Evolutionary conservation across 2,888 invertebrate genomes (phyloP).

Genomic region (Mylabris sibirica): DNA sequence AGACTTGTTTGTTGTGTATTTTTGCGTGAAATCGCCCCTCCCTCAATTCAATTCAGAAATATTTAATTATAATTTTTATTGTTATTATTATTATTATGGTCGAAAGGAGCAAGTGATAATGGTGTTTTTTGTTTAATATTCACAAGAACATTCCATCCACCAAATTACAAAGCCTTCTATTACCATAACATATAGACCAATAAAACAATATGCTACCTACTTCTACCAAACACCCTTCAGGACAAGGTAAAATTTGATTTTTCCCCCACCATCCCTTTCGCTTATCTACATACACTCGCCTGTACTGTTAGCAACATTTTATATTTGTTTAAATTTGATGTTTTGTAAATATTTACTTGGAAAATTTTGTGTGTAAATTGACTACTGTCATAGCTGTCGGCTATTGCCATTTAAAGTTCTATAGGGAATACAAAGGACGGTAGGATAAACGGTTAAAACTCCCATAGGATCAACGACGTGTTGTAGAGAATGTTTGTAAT

Average conservation of each 20-base stretch:
- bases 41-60: constrained; percentile 16
- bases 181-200: constrained; percentile 38
- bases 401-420: constrained; percentile 30
- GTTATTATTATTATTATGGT: background rate
- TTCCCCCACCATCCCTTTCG: background rate
- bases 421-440: constrained; percentile 21
- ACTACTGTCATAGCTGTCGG: constrained; percentile 24
- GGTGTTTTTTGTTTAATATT: constrained; percentile 30
- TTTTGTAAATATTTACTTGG: constrained; percentile 12
- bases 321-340: background rate
- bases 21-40: background rate
- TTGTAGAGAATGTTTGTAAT: constrained; percentile 20
- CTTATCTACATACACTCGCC: background rate
- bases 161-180: constrained; percentile 34
- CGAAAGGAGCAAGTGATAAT: constrained; percentile 18
- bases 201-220: constrained; percentile 40
- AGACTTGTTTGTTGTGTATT: constrained; percentile 5
- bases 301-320: background rate
- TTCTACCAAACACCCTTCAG: background rate
- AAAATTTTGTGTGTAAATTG: constrained; percentile 1
- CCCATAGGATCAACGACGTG: constrained; percentile 26
- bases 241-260: constrained; percentile 5
- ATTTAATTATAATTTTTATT: constrained; percentile 9
- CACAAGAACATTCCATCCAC: constrained; percentile 24
- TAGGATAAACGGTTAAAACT: constrained; percentile 39